Percentiles rank a stretch among this genome's conserved stretches.
Evolutionary conservation across 2,888 invertebrate genomes (phyloP).

Genomic region (Drosophila differens): DNA sequence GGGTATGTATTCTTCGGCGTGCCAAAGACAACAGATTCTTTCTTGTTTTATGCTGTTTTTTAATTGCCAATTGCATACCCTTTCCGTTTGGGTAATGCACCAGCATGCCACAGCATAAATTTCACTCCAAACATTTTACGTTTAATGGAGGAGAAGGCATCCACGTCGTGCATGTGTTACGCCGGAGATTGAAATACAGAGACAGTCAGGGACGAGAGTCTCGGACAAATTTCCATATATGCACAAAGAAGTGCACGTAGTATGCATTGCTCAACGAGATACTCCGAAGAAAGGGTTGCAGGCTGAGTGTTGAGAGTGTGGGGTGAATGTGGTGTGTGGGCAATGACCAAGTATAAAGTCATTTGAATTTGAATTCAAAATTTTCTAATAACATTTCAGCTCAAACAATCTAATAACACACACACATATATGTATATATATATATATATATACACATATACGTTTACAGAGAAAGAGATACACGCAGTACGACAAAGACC

Average conservation of each 20-base stretch:
- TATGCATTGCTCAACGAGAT: constrained; percentile 23
- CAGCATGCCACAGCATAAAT: constrained; percentile 52
- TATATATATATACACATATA: constrained; percentile 40
- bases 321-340: background rate
- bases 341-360: constrained; percentile 71
- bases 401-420: constrained; percentile 78
- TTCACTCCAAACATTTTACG: constrained; percentile 66
- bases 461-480: constrained; percentile 19
- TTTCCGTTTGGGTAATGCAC: constrained; percentile 23
- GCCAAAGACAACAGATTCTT: background rate
- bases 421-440: constrained; percentile 37
- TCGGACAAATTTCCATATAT: constrained; percentile 30
- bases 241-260: constrained; percentile 45
- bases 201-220: constrained; percentile 17
- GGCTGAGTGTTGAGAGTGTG: background rate
- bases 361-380: constrained; percentile 81
- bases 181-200: constrained; percentile 33
- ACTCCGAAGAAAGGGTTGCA: constrained; percentile 29
- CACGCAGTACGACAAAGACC: constrained; percentile 37
- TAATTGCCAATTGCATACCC: constrained; percentile 4
- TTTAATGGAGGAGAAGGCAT: constrained; percentile 65
- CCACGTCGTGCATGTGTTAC: constrained; percentile 52
- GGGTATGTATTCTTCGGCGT: background rate
- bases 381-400: constrained; percentile 81
- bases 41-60: background rate